A percentile compares a stretch with the other conserved stretches of the same genome.
phyloP scores from a whole-genome alignment of 2,113 vertebrate species.

The Nannospalax galili region DNA sequence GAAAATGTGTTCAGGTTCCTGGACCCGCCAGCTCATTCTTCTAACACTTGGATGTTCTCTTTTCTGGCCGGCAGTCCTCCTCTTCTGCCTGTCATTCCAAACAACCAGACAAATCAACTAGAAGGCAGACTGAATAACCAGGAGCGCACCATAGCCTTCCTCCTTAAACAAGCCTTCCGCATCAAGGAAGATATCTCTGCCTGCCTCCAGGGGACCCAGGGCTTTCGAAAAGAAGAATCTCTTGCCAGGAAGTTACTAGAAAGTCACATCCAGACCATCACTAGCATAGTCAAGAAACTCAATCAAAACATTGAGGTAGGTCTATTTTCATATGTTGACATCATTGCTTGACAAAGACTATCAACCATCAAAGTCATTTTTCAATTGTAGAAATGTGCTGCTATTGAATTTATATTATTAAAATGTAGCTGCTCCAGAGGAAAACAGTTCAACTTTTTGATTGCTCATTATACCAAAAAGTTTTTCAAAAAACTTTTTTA shows the following conservation, averaged over 20 bases:
- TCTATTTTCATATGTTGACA: neutral
- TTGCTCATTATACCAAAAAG: neutral
- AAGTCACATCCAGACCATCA: conserved; percentile 90
- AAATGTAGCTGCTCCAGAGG: neutral
- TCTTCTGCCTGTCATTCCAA: conserved; percentile 65
- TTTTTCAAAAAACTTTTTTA: neutral
- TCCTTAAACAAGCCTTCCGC: conserved; percentile 89
- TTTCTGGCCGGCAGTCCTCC: conserved; percentile 59
- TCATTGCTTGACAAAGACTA: neutral
- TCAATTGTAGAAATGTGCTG: conserved; percentile 36
- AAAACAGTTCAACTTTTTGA: conserved; percentile 27
- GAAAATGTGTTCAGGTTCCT: neutral
- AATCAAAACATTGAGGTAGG: conserved; percentile 89
- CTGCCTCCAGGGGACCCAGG: conserved; percentile 81
- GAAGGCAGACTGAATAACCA: conserved; percentile 84
- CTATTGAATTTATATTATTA: neutral
- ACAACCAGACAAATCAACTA: conserved; percentile 71
- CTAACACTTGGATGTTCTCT: neutral
- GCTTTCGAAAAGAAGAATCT: conserved; percentile 81
- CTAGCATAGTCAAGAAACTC: conserved; percentile 89
- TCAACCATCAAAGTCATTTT: neutral
- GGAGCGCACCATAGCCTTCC: conserved; percentile 84
- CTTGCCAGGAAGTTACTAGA: conserved; percentile 87
- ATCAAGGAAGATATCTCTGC: conserved; percentile 88
- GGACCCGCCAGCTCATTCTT: neutral